A percentile compares a stretch with the other conserved stretches of the same genome.
Conservation (phyloP, 2,797 vertebrate genomes). For the Sorex maritimensis region DNA sequence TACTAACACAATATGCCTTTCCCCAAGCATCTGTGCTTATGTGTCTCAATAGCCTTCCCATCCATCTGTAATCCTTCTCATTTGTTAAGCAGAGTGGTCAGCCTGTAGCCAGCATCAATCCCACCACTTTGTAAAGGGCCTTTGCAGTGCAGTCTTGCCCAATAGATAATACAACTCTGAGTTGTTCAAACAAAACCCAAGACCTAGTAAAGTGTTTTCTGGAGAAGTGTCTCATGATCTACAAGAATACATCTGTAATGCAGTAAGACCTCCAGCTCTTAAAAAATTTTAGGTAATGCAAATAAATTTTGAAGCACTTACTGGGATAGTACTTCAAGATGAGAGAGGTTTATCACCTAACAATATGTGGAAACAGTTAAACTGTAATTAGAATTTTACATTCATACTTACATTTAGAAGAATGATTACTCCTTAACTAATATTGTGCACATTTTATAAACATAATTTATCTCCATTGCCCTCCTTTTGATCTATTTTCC, state of each 20-base stretch:
- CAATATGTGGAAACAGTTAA: slow-evolving; percentile 25
- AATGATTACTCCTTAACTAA: slow-evolving; percentile 66
- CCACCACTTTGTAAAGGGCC: not conserved
- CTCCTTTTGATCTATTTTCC: slow-evolving; percentile 30
- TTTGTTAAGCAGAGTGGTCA: not conserved
- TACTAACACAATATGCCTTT: not conserved
- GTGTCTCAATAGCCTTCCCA: not conserved
- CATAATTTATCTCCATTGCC: slow-evolving; percentile 65
- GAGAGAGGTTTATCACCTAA: not conserved
- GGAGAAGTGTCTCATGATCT: not conserved
- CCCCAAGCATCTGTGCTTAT: not conserved
- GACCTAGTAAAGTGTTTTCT: not conserved
- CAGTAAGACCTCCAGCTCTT: not conserved
- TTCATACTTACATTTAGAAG: slow-evolving; percentile 66
- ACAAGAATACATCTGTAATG: not conserved
- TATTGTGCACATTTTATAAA: slow-evolving; percentile 74
- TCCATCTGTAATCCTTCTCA: not conserved
- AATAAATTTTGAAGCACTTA: not conserved
- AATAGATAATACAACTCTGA: not conserved
- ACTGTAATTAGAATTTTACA: slow-evolving; percentile 66
- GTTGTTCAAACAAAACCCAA: slow-evolving; percentile 1
- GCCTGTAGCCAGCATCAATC: not conserved
- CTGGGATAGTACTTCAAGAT: not conserved
- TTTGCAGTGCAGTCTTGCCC: not conserved
- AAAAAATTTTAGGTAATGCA: slow-evolving; percentile 45